Evolutionary conservation across 1,140 invertebrate species (phyloP), one percentile per base, ranked within the genome.

Genomic region (Zaprionus davidi): DNA sequence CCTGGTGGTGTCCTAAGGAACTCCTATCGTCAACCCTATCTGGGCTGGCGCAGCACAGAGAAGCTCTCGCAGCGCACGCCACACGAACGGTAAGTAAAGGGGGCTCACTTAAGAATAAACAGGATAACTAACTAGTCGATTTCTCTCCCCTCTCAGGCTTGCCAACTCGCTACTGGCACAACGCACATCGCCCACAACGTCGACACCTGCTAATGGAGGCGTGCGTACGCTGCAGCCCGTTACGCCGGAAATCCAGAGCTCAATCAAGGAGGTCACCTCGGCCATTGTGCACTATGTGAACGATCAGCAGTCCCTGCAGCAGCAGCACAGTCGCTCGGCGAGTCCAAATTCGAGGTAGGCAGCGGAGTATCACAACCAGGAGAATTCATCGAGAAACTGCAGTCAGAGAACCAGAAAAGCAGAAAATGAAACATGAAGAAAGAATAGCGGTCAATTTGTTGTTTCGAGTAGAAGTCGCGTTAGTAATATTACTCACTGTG

Each of bases 231-330:
- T 87, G 55, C 81, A 83, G 57, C 83, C 92, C 20, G 95, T 95
- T 22, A 95, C 95, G 64, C 95, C 96, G 73, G 97, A 97, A 92
- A 97, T 98, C 80, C 96, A 97, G 81, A 96, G 96, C 72, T 97
- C 97, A 65, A 98, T 98, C 92, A 97, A 97, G 93, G 97, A 97
- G 93, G 97, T 98, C 36, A 98, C 97, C 38, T 97, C 97, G 76
- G 97, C 97, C n/a, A 98, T 98, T 79, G 97, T 97, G 51, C 96
- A 98, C 92, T 98, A 97, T 93, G 97, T 98, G 44, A 97, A 96
- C 78, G 96, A 96, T 49, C 94, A 92, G 76, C 71, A 78, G 46
- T 53, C 78, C 20, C 82, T 85, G 38, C 82, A 77, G 13, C 75
- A 92, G 72, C 78, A 86, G 68, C 85, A 70, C 84, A 93, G 87